Conservation (phyloP, 2,888 invertebrate genomes). For the Acanthosepion pharaonis region DNA sequence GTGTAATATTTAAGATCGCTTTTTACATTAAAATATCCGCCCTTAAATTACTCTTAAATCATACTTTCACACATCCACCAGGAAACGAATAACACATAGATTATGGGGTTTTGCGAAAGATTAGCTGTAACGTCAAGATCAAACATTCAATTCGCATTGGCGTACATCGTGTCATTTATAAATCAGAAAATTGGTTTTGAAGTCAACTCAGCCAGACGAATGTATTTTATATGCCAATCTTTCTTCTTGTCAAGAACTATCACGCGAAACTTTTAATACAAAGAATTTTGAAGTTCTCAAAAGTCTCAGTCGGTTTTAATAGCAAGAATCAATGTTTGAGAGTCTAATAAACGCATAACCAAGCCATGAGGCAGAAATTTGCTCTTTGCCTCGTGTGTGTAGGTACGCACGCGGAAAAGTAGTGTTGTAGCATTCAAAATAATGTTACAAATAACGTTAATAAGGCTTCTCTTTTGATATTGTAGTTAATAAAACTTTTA, state of each 20-base stretch:
- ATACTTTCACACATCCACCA: neutral
- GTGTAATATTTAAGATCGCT: neutral
- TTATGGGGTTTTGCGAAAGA: neutral
- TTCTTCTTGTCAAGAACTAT: constrained; percentile 34
- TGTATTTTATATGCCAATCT: neutral
- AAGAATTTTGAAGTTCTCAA: neutral
- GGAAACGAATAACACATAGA: neutral
- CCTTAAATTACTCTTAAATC: neutral
- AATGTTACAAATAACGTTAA: neutral
- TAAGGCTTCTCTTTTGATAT: no score
- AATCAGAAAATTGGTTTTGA: neutral
- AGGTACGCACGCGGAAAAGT: neutral
- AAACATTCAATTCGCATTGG: neutral
- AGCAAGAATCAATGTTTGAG: neutral
- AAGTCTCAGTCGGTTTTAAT: neutral
- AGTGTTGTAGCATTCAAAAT: neutral
- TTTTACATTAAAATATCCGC: neutral
- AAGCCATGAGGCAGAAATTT: no score
- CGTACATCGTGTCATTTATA: neutral
- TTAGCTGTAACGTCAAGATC: neutral
- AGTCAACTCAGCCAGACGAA: neutral
- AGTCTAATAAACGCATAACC: neutral
- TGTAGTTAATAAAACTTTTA: neutral
- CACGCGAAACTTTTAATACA: constrained; percentile 33
- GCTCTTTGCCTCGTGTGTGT: neutral